Conservation (phyloP, 2,888 invertebrate genomes). For the Trachelus troglodyta region DNA sequence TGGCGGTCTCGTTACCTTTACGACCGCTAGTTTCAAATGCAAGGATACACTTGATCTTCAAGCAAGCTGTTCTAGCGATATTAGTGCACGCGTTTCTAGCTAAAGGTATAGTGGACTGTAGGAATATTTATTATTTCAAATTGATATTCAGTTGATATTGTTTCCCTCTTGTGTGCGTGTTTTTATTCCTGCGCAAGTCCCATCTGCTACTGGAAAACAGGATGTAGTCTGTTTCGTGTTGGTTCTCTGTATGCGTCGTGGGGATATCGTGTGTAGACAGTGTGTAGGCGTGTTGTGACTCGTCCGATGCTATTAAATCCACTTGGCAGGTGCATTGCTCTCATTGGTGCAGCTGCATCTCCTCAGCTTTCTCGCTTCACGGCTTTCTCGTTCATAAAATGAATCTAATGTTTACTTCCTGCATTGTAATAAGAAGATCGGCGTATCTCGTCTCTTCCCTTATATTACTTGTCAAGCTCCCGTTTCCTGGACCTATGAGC, state of each 20-base stretch:
- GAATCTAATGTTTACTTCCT: conserved; percentile 52
- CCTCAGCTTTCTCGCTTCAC: conserved; percentile 24
- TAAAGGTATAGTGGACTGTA: conserved; percentile 38
- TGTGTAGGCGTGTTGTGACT: conserved; percentile 2
- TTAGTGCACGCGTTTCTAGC: conserved; percentile 33
- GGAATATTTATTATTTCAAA: conserved; percentile 8
- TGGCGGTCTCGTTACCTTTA: conserved; percentile 33
- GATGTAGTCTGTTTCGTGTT: conserved; percentile 38
- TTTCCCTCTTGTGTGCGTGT: conserved; percentile 7
- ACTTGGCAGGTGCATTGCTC: conserved; percentile 19
- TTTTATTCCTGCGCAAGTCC: conserved; percentile 2
- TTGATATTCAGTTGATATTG: neutral
- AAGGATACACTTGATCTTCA: conserved; percentile 23
- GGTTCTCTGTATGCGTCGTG: conserved; percentile 27
- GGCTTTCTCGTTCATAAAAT: conserved; percentile 44
- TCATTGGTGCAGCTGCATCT: conserved; percentile 30
- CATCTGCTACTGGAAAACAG: conserved; percentile 28
- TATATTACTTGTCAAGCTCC: neutral
- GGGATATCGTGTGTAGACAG: conserved; percentile 20
- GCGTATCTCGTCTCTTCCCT: neutral
- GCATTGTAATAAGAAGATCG: conserved; percentile 27
- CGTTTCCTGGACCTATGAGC: neutral
- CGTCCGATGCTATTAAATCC: conserved; percentile 30
- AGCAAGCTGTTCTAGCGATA: conserved; percentile 31
- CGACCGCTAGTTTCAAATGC: conserved; percentile 31